These are phyloP conservation scores for Pseudopipra pipra DNA, from an alignment of 2,113 vertebrate genomes.

Conservation along the genomic window DNA sequence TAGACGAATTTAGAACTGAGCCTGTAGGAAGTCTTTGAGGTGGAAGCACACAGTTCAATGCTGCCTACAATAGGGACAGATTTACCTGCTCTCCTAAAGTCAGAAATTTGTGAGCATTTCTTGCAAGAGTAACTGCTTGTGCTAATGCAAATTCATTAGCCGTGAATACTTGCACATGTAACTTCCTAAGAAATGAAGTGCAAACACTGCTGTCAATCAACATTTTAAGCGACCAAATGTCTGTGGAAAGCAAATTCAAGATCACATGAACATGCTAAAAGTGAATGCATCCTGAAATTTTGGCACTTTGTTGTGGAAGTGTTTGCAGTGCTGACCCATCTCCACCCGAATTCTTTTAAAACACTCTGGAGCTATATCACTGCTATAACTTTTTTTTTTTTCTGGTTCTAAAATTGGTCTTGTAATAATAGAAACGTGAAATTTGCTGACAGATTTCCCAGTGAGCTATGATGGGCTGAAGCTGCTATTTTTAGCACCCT, in stretches of 20 bases:
- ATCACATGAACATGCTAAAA: not conserved
- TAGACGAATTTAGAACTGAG: not conserved
- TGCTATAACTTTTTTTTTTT: not conserved
- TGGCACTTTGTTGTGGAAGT: not conserved
- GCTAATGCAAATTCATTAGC: not conserved
- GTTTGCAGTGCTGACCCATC: not conserved
- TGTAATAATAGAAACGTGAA: constrained; percentile 37
- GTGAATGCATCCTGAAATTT: not conserved
- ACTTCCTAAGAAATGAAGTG: not conserved
- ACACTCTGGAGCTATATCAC: not conserved
- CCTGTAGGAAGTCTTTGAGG: not conserved
- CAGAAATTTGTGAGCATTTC: not conserved
- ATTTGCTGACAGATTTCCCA: constrained; percentile 62
- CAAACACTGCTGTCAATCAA: constrained; percentile 25
- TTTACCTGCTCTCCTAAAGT: not conserved
- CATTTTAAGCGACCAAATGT: not conserved
- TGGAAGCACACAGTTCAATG: not conserved
- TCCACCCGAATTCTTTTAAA: not conserved
- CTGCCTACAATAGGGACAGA: not conserved
- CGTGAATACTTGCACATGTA: not conserved
- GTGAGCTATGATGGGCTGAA: not conserved
- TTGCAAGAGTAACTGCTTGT: not conserved
- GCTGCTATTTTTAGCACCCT: constrained; percentile 44
- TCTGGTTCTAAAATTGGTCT: constrained; percentile 7
- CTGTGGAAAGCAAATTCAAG: not conserved